Conservation (phyloP, 2,888 invertebrate species). For the Leucania comma region DNA sequence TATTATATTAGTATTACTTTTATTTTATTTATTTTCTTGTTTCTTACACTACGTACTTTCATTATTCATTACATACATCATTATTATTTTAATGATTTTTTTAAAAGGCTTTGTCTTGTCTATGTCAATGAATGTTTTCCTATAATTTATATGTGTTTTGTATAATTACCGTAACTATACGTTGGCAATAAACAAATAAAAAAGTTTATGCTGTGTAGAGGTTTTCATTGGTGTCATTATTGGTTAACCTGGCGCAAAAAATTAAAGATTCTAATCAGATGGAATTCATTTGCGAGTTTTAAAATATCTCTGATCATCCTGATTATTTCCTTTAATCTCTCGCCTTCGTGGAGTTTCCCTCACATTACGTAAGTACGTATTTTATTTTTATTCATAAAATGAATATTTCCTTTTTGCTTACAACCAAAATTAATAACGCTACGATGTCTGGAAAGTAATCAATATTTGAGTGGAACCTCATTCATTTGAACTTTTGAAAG, state of each 20-base stretch:
- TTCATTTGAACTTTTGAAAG: constrained; percentile 3
- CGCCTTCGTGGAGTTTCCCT: not conserved
- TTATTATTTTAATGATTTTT: no score
- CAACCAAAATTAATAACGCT: constrained; percentile 27
- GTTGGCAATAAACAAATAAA: no score
- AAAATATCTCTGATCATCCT: constrained; percentile 14
- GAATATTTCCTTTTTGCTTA: constrained; percentile 11
- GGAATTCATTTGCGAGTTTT: constrained; percentile 6
- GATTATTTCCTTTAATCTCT: not conserved
- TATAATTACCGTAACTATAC: no score
- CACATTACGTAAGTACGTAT: not conserved
- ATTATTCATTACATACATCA: no score
- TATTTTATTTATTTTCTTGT: no score
- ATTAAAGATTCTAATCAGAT: constrained; percentile 1
- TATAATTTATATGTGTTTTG: no score
- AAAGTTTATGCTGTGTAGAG: no score
- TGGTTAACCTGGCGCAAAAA: not conserved
- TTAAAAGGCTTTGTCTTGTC: no score
- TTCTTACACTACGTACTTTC: no score
- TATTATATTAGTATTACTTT: no score
- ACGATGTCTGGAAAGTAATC: constrained; percentile 25
- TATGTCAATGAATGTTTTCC: no score
- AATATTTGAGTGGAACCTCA: constrained; percentile 8
- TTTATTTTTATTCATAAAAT: constrained; percentile 14
- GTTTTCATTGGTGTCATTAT: not conserved